These are phyloP conservation scores for Myripristis murdjan DNA, from an alignment of 2,797 vertebrate genomes.

Conservation along the genomic window DNA sequence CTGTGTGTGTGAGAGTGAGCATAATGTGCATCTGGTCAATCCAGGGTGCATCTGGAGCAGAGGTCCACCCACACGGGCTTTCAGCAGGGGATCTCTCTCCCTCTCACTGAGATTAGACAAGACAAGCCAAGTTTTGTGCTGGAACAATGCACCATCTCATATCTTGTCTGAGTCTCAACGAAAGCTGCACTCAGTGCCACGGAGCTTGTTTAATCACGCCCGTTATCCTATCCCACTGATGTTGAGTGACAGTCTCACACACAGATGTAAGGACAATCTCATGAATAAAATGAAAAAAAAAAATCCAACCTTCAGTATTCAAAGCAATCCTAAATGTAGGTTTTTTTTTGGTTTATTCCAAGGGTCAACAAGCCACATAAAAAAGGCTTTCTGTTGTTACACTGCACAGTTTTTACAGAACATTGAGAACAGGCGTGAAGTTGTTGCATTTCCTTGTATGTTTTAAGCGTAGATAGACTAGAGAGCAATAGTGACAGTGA, in stretches of 20 bases:
- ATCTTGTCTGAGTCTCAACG: constrained; percentile 20
- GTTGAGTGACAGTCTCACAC: not conserved
- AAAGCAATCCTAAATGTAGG: too few relatives aligned
- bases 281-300: too few relatives aligned
- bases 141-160: constrained; percentile 62
- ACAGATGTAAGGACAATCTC: not conserved
- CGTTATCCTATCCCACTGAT: not conserved
- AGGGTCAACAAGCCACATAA: too few relatives aligned
- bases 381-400: too few relatives aligned
- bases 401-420: too few relatives aligned
- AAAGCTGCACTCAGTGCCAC: constrained; percentile 50
- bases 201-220: not conserved
- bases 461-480: too few relatives aligned
- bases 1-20: not conserved
- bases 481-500: too few relatives aligned
- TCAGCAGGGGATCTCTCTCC: constrained; percentile 54
- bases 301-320: too few relatives aligned
- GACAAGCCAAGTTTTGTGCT: constrained; percentile 67
- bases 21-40: constrained; percentile 61
- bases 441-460: too few relatives aligned
- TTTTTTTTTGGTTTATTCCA: too few relatives aligned
- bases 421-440: too few relatives aligned
- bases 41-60: constrained; percentile 72
- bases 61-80: constrained; percentile 70
- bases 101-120: constrained; percentile 40